Base-by-base conservation (phyloP, 2,113 vertebrate genomes). In the Maccullochella peelii region DNA sequence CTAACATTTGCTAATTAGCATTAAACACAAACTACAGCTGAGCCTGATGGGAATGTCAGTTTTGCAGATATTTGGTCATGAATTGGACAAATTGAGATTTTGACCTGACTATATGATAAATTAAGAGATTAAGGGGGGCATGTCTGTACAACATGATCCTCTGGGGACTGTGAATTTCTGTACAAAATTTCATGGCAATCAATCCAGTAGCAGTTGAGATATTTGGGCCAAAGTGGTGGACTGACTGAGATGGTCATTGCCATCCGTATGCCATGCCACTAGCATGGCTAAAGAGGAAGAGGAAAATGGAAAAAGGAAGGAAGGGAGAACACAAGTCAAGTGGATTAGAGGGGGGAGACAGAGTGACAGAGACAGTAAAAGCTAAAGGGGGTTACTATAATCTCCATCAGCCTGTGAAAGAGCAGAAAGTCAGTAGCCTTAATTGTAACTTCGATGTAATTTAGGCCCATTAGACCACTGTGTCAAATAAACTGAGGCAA, bases 391-490 rank as follows among this genome's bases (percentile, higher is more conserved):
- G 1, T 40, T 75, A 57, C 78, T 55, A 2, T 52, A 30, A 52
- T 79, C 11, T 63, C 77, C 69, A 57, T 58, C 57, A 70, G 78
- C 21, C 62, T 74, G 40, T 73, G 14, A 75, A 79, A 42, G 75
- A 74, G 25, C 27, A 59, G 44, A 70, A 70, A 63, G 36, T 23
- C 73, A 66, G 30, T 44, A 20, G 59, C 40, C 54, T 63, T 85
- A 79, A 83, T 82, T 57, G 68, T 65, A 69, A 73, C 21, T 74
- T 88, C 67, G 74, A 61, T 86, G 40, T n/a, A 58, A 78, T 65
- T 38, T 25, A 3, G 25, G 57, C 77, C 58, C 58, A 86, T 85
- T 75, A 75, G 40, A 82, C 25, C 10, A 11, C 18, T n/a, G 4
- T 0, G 54, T 72, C 62, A 73, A 63, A 65, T 83, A 27, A 65